Percentiles rank a stretch among this genome's conserved stretches.
phyloP scores from a whole-genome alignment of 2,888 invertebrate species.

The Meganola albula region DNA sequence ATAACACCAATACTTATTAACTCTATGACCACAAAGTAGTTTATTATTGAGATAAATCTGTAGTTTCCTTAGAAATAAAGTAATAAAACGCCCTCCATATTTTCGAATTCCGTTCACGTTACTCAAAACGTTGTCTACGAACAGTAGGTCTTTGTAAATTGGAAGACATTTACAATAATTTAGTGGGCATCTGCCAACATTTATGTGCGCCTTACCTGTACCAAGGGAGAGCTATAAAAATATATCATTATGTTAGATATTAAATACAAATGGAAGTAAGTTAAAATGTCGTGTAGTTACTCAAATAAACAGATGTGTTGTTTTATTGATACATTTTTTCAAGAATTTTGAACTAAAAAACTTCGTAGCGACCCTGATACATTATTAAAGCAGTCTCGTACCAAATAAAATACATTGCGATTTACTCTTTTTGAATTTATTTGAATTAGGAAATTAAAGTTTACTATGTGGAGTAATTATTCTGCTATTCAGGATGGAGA shows the following conservation, averaged over 20 bases:
- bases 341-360: no score
- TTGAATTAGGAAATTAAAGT: no score
- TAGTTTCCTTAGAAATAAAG: not conserved
- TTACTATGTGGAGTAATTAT: no score
- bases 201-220: conserved; percentile 18
- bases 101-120: conserved; percentile 10
- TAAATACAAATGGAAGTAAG: conserved; percentile 17
- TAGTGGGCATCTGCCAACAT: conserved; percentile 23
- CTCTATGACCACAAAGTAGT: no score
- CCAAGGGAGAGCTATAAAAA: conserved; percentile 16
- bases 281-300: conserved; percentile 33
- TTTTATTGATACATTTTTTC: conserved; percentile 10
- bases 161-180: conserved; percentile 26
- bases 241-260: conserved; percentile 12
- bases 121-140: conserved; percentile 14
- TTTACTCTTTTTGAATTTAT: no score
- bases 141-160: conserved; percentile 17
- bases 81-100: conserved; percentile 4
- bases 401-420: no score
- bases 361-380: no score
- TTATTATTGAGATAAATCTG: no score
- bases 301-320: conserved; percentile 35
- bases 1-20: no score
- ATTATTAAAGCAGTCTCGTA: no score
- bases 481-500: no score